Base-by-base conservation (phyloP, 2,113 vertebrate genomes). In the Myotis davidii region DNA sequence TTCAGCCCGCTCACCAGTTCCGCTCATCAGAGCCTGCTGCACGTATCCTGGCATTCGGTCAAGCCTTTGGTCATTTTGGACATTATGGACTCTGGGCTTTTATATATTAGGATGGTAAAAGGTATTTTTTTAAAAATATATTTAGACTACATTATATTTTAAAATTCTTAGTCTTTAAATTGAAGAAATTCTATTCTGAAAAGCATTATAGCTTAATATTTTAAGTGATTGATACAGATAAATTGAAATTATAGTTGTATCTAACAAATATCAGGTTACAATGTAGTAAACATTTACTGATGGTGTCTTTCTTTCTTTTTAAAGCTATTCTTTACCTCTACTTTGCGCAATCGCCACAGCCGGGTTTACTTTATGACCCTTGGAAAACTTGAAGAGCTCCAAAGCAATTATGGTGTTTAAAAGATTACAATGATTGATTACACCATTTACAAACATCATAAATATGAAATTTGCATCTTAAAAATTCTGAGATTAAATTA, bases 301-400 rank as follows among this genome's bases (percentile, higher is more conserved):
- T 90, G 54, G 61, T 85, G 25, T 50, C 16, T 76, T 76, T 50
- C 88, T 95, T 64, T 94, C 37, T 83, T 16, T 34, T 29, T 50
- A 98, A 98, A 99, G 99, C 99, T 99, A 50, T 99, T 99, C 97
- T 99, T 99, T 96, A 99, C 99, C 29, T 99, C 99, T 1, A 99
- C 99, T 64, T 77, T 97, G 96, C 81, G 9, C 98, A 99, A 97
- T 99, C 99, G 96, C 74, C 99, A 99, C 98, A 99, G 99, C 98
- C 99, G 99, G 98, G 99, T 99, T 98, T 99, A 99, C 97, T 99
- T 99, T 96, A 99, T 99, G 99, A 99, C 99, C 72, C 99, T 99
- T 37, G 99, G 99, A 97, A 99, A 99, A 98, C 98, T 99, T 99
- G 99, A 99, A 98, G 99, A 97, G 52, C 65, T 81, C 84, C 91